Base-by-base conservation (phyloP, 2,888 invertebrate species). In the Lathronympha strigana region DNA sequence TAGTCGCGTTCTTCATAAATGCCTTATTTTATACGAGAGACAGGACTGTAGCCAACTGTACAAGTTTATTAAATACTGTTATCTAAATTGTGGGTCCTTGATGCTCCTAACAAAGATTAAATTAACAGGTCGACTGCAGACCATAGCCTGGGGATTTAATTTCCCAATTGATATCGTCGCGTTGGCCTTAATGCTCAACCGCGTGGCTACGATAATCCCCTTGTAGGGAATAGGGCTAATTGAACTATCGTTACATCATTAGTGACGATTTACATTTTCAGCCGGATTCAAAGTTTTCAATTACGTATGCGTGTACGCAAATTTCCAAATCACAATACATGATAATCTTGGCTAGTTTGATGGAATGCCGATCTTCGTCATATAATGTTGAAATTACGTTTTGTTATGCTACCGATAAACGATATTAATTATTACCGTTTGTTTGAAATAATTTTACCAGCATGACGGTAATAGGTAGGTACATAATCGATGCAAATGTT, bases 21-120 rank as follows among this genome's bases (percentile, higher is more conserved):
- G 5, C 15, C 38, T 38, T 47, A 6, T 23, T 8, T 13, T 4
- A 9, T n/a, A 15, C 9, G n/a, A 21, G 23, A 15, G 17, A 28
- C 40, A 28, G 5, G 23, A 40, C 13, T 19, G 43, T 43, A 43
- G 6, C 19, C 31, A 45, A 57, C 57, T 57, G 57, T 57, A 57
- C 57, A 19, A 82, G 83, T 77, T 86, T 87, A 88, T 88, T 88
- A 84, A 88, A 88, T 88, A 87, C 82, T 81, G 87, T 87, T 86
- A 89, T 88, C 87, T 86, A 86, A 86, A 86, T 87, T 85, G 84
- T 80, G 81, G 82, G 81, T 80, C 81, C 84, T 83, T 83, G 84
- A 87, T 88, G 85, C 76, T 80, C 81, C 79, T 76, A 77, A 82
- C 84, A 84, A 87, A 87, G 86, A 89, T 88, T 87, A 86, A 86